Percentiles rank a stretch among this genome's conserved stretches.
Evolutionary conservation across 2,888 invertebrate genomes (phyloP).

Genomic region (Noctuana brunneofusca): DNA sequence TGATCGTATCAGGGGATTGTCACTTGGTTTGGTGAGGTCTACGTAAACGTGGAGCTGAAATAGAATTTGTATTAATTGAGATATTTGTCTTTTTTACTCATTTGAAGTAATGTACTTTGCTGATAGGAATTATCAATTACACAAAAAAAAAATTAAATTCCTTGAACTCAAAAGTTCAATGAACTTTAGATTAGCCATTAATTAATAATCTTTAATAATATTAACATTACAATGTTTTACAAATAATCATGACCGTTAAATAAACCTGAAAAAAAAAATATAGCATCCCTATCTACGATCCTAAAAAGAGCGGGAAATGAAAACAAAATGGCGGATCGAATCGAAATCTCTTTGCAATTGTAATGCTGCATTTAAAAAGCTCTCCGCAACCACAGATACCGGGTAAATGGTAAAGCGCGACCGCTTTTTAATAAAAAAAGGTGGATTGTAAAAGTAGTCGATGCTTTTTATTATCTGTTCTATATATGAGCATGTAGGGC

Average conservation of each 20-base stretch:
- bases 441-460: constrained; percentile 3
- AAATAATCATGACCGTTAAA: too few relatives aligned
- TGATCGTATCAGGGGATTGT: constrained; percentile 6
- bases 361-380: constrained; percentile 19
- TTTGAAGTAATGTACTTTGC: too few relatives aligned
- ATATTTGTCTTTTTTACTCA: too few relatives aligned
- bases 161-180: too few relatives aligned
- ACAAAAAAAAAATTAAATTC: too few relatives aligned
- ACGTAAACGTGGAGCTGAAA: constrained; percentile 12
- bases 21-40: neutral
- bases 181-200: too few relatives aligned
- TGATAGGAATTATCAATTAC: too few relatives aligned
- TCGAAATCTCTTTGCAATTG: constrained; percentile 27
- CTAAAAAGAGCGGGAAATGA: constrained; percentile 26
- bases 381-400: constrained; percentile 18
- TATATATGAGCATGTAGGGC: neutral
- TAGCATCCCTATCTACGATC: constrained; percentile 3
- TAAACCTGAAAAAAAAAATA: too few relatives aligned
- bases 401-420: constrained; percentile 7
- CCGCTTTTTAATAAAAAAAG: constrained; percentile 22
- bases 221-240: too few relatives aligned
- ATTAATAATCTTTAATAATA: too few relatives aligned
- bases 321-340: constrained; percentile 25
- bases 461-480: neutral
- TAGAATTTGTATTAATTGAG: constrained; percentile 3